These are phyloP conservation scores for Leucania comma DNA, from an alignment of 2,888 invertebrate genomes.

Conservation along the genomic window DNA sequence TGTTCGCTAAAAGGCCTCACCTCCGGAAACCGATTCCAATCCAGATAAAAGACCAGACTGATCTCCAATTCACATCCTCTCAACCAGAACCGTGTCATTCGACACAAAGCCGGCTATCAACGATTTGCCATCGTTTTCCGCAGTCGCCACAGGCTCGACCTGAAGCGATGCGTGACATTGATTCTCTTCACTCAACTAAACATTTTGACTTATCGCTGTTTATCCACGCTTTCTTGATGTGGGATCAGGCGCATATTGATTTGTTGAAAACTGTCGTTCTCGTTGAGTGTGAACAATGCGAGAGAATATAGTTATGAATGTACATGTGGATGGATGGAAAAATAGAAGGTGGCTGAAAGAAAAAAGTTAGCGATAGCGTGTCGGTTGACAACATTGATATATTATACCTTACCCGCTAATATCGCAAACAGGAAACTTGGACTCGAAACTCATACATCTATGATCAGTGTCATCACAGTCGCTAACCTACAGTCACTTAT, in stretches of 20 bases:
- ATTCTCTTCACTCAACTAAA: slow-evolving; percentile 46
- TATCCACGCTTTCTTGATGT: slow-evolving; percentile 40
- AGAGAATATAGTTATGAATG: no score
- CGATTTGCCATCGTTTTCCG: slow-evolving; percentile 44
- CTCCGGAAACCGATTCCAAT: slow-evolving; percentile 12
- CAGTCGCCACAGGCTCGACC: slow-evolving; percentile 28
- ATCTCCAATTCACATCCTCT: slow-evolving; percentile 28
- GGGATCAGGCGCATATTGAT: slow-evolving; percentile 2
- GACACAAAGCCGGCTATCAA: slow-evolving; percentile 12
- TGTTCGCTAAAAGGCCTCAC: not conserved
- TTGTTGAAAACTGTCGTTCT: not conserved
- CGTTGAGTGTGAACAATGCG: not conserved
- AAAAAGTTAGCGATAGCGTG: no score
- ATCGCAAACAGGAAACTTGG: no score
- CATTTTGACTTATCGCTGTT: slow-evolving; percentile 32
- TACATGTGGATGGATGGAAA: no score
- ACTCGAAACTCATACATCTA: no score
- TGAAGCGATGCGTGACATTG: slow-evolving; percentile 55
- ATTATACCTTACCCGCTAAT: no score
- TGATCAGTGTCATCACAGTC: no score
- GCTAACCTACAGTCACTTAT: no score
- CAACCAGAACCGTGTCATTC: slow-evolving; percentile 40
- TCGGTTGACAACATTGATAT: no score
- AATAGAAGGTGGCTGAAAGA: no score
- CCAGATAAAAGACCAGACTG: not conserved